A percentile compares a stretch with the other conserved stretches of the same genome.
Evolutionary conservation across 2,797 vertebrate genomes (phyloP).

Genomic region (Megalops cyprinoides): DNA sequence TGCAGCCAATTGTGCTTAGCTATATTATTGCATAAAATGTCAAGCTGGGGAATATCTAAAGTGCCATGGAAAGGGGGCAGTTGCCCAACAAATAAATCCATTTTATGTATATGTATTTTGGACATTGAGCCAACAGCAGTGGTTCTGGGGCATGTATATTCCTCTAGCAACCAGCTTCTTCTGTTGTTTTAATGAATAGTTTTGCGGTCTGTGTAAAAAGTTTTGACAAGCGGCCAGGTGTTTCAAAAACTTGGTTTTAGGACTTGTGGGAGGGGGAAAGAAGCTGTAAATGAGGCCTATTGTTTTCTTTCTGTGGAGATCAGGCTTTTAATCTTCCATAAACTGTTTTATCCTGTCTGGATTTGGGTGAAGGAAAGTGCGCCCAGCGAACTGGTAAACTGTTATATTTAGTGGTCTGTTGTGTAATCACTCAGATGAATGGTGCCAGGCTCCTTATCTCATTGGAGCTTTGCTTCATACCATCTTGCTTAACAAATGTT

Average conservation of each 20-base stretch:
- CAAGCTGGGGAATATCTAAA: too few relatives aligned
- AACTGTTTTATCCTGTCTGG: neutral
- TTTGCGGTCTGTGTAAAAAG: neutral
- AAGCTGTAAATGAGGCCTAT: neutral
- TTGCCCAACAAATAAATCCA: too few relatives aligned
- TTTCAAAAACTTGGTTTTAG: neutral
- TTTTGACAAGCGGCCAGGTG: neutral
- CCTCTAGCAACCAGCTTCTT: neutral
- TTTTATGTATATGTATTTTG: too few relatives aligned
- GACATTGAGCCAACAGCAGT: neutral
- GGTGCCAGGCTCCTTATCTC: too few relatives aligned
- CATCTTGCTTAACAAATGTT: too few relatives aligned
- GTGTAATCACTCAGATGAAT: neutral
- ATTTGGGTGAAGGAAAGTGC: neutral
- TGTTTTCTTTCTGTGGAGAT: constrained; percentile 3
- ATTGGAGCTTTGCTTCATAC: too few relatives aligned
- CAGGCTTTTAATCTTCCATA: neutral
- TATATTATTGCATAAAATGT: too few relatives aligned
- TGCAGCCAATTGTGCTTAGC: too few relatives aligned
- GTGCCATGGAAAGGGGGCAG: too few relatives aligned
- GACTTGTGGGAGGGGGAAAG: neutral
- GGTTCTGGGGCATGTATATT: neutral
- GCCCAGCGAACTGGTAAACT: neutral
- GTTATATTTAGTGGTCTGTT: neutral
- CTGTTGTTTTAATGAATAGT: neutral